These are phyloP conservation scores for Solenopsis invicta DNA, from an alignment of 1,140 invertebrate genomes.

Conservation along the genomic window DNA sequence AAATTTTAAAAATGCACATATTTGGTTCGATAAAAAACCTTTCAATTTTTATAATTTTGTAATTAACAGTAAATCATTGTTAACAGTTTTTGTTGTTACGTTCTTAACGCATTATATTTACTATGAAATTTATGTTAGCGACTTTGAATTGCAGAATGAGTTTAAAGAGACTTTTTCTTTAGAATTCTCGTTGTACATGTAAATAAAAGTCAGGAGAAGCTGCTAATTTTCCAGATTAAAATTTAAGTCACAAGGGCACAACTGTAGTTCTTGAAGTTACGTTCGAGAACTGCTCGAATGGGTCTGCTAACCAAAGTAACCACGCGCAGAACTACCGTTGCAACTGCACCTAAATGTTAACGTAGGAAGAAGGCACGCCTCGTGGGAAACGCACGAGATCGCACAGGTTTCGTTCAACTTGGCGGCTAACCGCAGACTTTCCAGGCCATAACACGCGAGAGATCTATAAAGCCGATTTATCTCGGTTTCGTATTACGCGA, in stretches of 20 bases:
- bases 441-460: slow-evolving; percentile 28
- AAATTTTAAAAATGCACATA: too few species aligned
- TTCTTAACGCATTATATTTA: neutral
- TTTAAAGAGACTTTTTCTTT: neutral
- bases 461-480: slow-evolving; percentile 44
- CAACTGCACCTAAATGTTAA: slow-evolving; percentile 27
- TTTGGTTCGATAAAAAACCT: too few species aligned
- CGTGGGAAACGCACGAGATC: slow-evolving; percentile 44
- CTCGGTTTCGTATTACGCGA: slow-evolving; percentile 13
- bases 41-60: neutral
- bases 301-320: slow-evolving; percentile 1
- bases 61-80: neutral
- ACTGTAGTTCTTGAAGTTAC: neutral
- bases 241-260: neutral
- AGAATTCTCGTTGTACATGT: neutral
- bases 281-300: neutral
- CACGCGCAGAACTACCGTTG: slow-evolving; percentile 34
- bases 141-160: neutral
- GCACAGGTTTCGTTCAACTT: slow-evolving; percentile 24
- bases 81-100: neutral
- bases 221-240: slow-evolving; percentile 16
- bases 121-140: neutral
- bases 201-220: neutral
- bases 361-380: neutral
- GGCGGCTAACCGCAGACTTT: slow-evolving; percentile 18